These are phyloP conservation scores for Actias luna DNA, from an alignment of 2,888 invertebrate genomes.

Conservation along the genomic window DNA sequence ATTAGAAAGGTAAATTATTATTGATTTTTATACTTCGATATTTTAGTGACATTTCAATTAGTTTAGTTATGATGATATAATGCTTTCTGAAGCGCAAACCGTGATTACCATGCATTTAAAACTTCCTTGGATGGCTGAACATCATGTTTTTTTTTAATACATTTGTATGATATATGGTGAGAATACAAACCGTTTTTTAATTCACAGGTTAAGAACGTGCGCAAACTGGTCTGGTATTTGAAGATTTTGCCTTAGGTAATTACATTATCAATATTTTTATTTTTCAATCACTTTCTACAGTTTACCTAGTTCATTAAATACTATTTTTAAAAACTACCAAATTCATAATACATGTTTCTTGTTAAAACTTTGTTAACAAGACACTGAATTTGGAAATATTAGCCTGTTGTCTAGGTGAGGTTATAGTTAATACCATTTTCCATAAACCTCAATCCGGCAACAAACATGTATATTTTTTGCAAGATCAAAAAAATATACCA, in stretches of 20 bases:
- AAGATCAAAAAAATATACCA: background rate
- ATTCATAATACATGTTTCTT: conserved; percentile 42
- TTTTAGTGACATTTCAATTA: conserved; percentile 1
- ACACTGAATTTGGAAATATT: conserved; percentile 60
- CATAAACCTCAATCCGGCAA: conserved; percentile 77
- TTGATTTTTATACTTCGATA: background rate
- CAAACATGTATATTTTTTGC: conserved; percentile 47
- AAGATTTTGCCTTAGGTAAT: background rate
- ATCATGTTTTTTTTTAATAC: background rate
- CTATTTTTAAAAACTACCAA: conserved; percentile 34
- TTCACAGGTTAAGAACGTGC: background rate
- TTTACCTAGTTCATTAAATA: too few species aligned
- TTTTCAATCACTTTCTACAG: background rate
- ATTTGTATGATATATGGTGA: background rate
- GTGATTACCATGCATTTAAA: conserved; percentile 79
- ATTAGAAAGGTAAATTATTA: background rate
- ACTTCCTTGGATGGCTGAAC: conserved; percentile 82
- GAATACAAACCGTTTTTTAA: background rate
- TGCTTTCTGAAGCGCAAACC: conserved; percentile 78
- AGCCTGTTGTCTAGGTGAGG: conserved; percentile 76
- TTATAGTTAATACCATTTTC: conserved; percentile 61
- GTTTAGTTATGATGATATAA: conserved; percentile 73
- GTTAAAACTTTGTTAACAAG: conserved; percentile 50
- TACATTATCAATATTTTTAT: too few species aligned
- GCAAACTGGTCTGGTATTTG: background rate